Evolutionary conservation across 2,113 vertebrate species (phyloP).

Genomic region (Nothobranchius furzeri): DNA sequence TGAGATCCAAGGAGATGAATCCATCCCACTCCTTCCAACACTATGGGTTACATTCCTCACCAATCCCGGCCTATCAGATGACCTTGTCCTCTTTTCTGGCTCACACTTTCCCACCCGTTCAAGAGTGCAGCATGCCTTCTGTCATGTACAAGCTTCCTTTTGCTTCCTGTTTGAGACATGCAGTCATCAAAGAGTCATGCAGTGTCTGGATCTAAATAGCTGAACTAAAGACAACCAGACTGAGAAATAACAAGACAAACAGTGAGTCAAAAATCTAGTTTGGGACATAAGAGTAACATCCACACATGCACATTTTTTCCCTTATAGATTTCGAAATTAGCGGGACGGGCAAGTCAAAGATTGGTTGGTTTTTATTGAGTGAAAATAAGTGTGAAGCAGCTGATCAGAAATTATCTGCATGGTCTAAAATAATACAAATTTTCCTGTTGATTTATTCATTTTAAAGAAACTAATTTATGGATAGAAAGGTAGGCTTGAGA

Average conservation of each 20-base stretch:
- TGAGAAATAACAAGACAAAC: neutral
- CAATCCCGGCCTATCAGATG: conserved; percentile 62
- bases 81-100: conserved; percentile 60
- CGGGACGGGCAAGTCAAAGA: no score
- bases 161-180: conserved; percentile 26
- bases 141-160: conserved; percentile 10
- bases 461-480: no score
- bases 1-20: conserved; percentile 60
- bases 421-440: no score
- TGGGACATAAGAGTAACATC: conserved; percentile 12
- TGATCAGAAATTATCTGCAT: no score
- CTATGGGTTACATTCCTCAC: conserved; percentile 72
- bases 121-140: conserved; percentile 35
- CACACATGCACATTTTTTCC: neutral
- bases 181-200: conserved; percentile 12
- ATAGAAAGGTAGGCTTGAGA: neutral
- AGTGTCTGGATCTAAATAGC: conserved; percentile 13
- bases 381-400: no score
- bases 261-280: conserved; percentile 26
- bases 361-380: no score
- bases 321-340: neutral
- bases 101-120: conserved; percentile 66
- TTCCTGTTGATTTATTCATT: no score
- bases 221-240: conserved; percentile 11
- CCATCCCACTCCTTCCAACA: conserved; percentile 59